Evolutionary conservation across 2,113 vertebrate species (phyloP), one percentile per base, ranked within the genome.

Genomic region (Python bivittatus): DNA sequence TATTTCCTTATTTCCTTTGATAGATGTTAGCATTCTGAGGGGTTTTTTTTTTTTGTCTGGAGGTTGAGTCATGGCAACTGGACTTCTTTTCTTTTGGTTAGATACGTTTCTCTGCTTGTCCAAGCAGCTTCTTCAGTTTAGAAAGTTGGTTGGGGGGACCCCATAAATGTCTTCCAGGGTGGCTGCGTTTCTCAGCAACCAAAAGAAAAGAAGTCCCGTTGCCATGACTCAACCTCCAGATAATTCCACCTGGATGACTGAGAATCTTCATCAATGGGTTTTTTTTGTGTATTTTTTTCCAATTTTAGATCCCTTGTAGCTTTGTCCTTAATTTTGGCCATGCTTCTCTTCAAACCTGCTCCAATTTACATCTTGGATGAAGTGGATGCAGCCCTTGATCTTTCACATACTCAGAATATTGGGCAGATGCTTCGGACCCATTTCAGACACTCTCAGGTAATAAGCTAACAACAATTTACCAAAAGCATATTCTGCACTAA

Each of bases 331-430:
- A 99, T 99, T 96, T 83, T 99, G 90, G 98, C 99, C 95, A 99
- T 99, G 98, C 97, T 99, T 58, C 98, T 99, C 84, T 99, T 99
- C 97, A 99, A 98, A 96, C 99, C 99, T n/a, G 99, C 99, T 86
- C 99, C 99, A 25, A 98, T 99, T 97, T 99, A 99, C 94, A 99
- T 99, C 96, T 94, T 99, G 86, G 99, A 99, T 86, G 99, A 99
- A 96, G 99, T 99, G 84, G 99, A 99, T 38, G 99, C 99, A 3
- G 99, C 99, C 4, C 98, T 99, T 93, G 99, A 99, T 96, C 98
- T 99, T 29, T 99, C 99, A 2, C 99, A 99, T 91, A 99, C 99
- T 0, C 99, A 99, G 95, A 99, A 99, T 94, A 99, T 99, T 25
- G 99, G 99, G 5, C 99, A 99, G 95, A 99, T 99, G 99, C 97